phyloP scores from a whole-genome alignment of 2,888 invertebrate genomes.

The Limenitis camilla region DNA sequence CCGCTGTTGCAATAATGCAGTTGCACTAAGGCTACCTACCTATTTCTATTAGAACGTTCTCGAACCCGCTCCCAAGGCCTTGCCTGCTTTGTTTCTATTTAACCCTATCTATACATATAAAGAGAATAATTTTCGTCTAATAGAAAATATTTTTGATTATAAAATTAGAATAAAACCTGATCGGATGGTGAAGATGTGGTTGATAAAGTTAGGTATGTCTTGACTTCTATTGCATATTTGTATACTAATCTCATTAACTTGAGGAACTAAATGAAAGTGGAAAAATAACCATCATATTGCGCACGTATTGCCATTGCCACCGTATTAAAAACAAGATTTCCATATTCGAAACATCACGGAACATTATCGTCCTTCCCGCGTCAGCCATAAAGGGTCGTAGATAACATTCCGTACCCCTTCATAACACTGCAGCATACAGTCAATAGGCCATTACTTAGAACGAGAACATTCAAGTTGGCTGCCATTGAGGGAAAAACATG shows the following conservation, averaged over 20 bases:
- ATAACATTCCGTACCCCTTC: conserved; percentile 20
- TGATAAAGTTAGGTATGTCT: no score
- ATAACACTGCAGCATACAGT: conserved; percentile 12
- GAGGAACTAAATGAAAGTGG: no score
- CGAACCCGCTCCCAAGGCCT: conserved; percentile 38
- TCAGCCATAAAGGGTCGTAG: conserved; percentile 11
- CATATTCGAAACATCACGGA: conserved; percentile 4
- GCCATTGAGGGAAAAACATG: conserved; percentile 15
- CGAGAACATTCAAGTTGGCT: conserved; percentile 9
- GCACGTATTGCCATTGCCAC: neutral
- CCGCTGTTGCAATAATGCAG: conserved; percentile 62
- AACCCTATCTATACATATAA: neutral
- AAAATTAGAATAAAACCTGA: no score
- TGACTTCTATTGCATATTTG: no score
- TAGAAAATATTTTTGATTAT: no score
- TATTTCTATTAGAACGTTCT: conserved; percentile 39
- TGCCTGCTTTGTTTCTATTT: conserved; percentile 17
- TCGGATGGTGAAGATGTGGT: no score
- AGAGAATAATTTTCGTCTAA: no score
- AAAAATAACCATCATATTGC: no score
- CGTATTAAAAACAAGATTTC: conserved; percentile 11
- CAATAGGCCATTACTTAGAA: conserved; percentile 19
- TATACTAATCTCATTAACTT: no score
- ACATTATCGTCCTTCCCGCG: conserved; percentile 5
- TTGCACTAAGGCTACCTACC: conserved; percentile 56